phyloP scores from a whole-genome alignment of 2,797 vertebrate species.

The Threskiornis aethiopicus region DNA sequence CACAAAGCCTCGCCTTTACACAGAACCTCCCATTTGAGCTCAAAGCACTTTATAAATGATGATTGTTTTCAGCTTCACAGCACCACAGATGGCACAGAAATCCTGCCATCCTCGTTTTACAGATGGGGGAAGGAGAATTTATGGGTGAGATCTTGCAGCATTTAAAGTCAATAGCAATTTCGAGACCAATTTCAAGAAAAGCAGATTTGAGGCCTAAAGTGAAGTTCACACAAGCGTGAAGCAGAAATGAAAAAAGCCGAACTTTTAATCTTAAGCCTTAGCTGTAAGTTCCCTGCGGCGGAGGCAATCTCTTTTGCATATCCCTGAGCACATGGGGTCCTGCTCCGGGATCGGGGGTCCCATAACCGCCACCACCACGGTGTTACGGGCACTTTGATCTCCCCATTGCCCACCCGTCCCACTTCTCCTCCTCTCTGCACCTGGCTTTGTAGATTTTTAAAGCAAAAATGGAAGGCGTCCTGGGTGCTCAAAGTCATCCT shows the following conservation, averaged over 20 bases:
- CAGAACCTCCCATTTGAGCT: conserved; percentile 11
- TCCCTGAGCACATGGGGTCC: background rate
- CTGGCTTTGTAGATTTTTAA: background rate
- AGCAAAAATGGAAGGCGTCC: background rate
- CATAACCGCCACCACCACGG: background rate
- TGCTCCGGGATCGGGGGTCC: background rate
- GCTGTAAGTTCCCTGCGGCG: background rate
- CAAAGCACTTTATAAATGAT: conserved; percentile 41
- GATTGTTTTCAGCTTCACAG: conserved; percentile 55
- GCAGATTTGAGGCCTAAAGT: conserved; percentile 10
- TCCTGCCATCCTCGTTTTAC: conserved; percentile 30
- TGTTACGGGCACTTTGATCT: background rate
- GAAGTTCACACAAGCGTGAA: background rate
- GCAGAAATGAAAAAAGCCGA: background rate
- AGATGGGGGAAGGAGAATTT: conserved; percentile 53
- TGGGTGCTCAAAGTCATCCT: background rate
- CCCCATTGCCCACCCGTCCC: background rate
- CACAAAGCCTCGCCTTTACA: background rate
- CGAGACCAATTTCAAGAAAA: background rate
- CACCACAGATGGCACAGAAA: conserved; percentile 50
- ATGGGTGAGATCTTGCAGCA: conserved; percentile 48
- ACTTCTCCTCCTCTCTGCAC: background rate
- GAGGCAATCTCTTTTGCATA: background rate
- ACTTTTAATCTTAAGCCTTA: background rate
- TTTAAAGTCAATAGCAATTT: conserved; percentile 49